These are phyloP conservation scores for Harpagoxenus sublaevis DNA, from an alignment of 2,888 invertebrate species.

Conservation along the genomic window DNA sequence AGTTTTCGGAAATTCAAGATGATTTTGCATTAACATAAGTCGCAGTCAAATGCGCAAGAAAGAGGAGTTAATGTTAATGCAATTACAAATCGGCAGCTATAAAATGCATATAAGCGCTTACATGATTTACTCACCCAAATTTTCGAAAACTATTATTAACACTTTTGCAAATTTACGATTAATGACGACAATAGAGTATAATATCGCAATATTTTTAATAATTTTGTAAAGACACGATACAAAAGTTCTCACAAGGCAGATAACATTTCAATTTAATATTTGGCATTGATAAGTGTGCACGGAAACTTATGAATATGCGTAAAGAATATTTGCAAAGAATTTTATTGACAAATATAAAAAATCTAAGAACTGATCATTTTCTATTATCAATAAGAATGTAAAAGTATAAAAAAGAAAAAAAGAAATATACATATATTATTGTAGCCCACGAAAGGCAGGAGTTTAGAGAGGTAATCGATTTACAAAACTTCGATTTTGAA, in stretches of 20 bases:
- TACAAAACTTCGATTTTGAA: conserved; percentile 81
- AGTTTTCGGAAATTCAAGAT: conserved; percentile 73
- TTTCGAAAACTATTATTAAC: conserved; percentile 68
- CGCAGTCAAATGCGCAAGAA: neutral
- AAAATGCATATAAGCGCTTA: neutral
- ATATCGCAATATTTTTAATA: conserved; percentile 55
- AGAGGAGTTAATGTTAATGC: conserved; percentile 1
- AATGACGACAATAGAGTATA: conserved; percentile 49
- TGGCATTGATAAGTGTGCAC: conserved; percentile 50
- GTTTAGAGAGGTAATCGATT: conserved; percentile 80
- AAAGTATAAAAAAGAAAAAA: conserved; percentile 72
- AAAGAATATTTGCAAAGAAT: conserved; percentile 62
- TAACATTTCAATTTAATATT: conserved; percentile 56
- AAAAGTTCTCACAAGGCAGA: conserved; percentile 68
- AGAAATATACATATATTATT: conserved; percentile 60
- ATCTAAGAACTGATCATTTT: conserved; percentile 62
- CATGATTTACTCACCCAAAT: conserved; percentile 55
- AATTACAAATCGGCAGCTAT: conserved; percentile 1
- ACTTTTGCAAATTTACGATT: conserved; percentile 51
- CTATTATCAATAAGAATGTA: conserved; percentile 72
- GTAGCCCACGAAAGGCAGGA: conserved; percentile 68
- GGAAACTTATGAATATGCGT: conserved; percentile 64
- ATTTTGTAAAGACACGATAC: conserved; percentile 49
- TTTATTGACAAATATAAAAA: conserved; percentile 77
- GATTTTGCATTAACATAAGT: conserved; percentile 24